Evolutionary conservation across 2,888 invertebrate species (phyloP).

Genomic region (Eupithecia centaureata): DNA sequence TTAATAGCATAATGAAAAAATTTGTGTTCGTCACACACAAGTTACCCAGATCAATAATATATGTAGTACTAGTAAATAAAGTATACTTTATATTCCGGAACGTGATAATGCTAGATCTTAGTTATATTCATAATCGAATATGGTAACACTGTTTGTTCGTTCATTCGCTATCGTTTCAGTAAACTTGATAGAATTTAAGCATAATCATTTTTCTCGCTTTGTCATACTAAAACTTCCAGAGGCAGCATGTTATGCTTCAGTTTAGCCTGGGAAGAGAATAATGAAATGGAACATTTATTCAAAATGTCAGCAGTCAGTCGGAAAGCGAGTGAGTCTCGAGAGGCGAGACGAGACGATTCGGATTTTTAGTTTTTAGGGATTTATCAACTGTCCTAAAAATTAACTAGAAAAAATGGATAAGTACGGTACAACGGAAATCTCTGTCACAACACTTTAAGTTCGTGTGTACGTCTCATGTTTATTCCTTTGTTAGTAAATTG

Average conservation of each 20-base stretch:
- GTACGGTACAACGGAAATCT: background rate
- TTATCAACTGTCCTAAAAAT: background rate
- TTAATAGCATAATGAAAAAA: no score
- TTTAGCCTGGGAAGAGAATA: background rate
- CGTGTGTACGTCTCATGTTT: constrained; percentile 37
- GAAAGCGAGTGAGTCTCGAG: constrained; percentile 30
- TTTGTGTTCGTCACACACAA: no score
- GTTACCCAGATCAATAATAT: no score
- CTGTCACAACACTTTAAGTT: constrained; percentile 18
- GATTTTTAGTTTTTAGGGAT: constrained; percentile 52
- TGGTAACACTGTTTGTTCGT: background rate
- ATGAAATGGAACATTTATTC: constrained; percentile 30
- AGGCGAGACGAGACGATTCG: constrained; percentile 50
- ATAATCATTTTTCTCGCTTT: background rate
- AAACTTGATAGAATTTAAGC: background rate
- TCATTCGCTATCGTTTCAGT: background rate
- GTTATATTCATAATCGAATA: no score
- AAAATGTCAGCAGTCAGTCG: constrained; percentile 75
- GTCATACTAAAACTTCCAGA: background rate
- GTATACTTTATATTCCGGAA: no score
- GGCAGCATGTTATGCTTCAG: background rate
- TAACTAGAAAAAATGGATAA: constrained; percentile 31
- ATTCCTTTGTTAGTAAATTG: constrained; percentile 36
- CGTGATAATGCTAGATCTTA: no score
- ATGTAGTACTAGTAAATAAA: no score